Conservation (phyloP, 2,888 invertebrate species). For the Drosophila incognita region DNA sequence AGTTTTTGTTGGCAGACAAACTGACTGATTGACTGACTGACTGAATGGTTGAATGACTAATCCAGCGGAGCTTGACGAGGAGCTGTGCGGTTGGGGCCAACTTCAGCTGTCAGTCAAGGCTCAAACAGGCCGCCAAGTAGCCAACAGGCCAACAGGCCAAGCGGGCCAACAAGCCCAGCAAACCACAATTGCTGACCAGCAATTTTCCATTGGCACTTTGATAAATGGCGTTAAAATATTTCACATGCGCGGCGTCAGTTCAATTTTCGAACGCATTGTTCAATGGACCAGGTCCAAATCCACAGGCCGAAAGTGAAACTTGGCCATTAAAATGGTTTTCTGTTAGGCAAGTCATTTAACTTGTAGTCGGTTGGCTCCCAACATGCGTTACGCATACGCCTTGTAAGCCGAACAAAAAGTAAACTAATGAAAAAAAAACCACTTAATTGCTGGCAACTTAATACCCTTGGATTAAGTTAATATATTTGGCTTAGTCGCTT, state of each 20-base stretch:
- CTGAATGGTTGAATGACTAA: constrained; percentile 30
- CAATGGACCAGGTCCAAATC: constrained; percentile 25
- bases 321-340: constrained; percentile 23
- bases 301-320: constrained; percentile 46
- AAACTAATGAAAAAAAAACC: background rate
- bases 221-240: constrained; percentile 79
- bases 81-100: constrained; percentile 41
- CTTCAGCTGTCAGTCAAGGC: constrained; percentile 56
- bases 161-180: constrained; percentile 2
- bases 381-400: constrained; percentile 52
- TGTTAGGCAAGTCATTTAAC: constrained; percentile 28
- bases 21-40: constrained; percentile 27
- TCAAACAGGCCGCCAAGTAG: constrained; percentile 59
- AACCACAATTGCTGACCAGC: constrained; percentile 33
- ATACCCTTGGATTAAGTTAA: background rate
- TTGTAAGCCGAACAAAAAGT: constrained; percentile 6
- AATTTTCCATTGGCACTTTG: constrained; percentile 64
- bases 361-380: constrained; percentile 27
- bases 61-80: constrained; percentile 41
- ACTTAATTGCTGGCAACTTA: background rate
- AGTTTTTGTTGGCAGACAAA: constrained; percentile 23
- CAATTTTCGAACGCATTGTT: constrained; percentile 56
- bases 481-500: background rate
- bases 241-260: constrained; percentile 57
- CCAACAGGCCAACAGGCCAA: constrained; percentile 32